Evolutionary conservation across 1,140 invertebrate genomes (phyloP).

Genomic region (Chrysoperla carnea): DNA sequence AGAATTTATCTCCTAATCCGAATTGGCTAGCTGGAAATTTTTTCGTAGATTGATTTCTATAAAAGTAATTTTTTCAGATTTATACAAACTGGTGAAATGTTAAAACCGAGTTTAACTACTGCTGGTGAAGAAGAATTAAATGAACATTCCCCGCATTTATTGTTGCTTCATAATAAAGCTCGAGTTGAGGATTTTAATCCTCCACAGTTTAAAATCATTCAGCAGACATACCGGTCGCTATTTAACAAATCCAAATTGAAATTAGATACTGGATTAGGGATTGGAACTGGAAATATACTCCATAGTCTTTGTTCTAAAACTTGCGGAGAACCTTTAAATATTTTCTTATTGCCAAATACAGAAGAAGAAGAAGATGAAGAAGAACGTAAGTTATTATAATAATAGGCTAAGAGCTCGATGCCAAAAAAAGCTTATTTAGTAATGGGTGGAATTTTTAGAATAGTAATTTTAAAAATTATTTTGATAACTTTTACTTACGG

Average conservation of each 20-base stretch:
- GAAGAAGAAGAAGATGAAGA: constrained; percentile 32
- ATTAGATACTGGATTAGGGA: constrained; percentile 44
- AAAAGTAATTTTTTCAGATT: constrained; percentile 40
- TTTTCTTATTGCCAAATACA: constrained; percentile 51
- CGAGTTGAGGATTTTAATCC: constrained; percentile 49
- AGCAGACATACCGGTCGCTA: constrained; percentile 42
- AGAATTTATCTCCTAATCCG: too few species aligned
- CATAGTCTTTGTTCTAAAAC: constrained; percentile 29
- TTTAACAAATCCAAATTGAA: constrained; percentile 55
- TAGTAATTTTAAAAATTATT: too few species aligned
- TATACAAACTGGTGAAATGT: constrained; percentile 69
- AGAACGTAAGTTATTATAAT: too few species aligned
- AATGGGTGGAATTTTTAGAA: too few species aligned
- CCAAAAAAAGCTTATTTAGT: too few species aligned
- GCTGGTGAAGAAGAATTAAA: constrained; percentile 42
- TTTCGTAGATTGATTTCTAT: too few species aligned
- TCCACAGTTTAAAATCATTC: constrained; percentile 41
- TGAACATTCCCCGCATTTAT: constrained; percentile 57
- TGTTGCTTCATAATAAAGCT: constrained; percentile 62
- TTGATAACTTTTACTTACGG: too few species aligned
- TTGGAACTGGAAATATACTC: constrained; percentile 34
- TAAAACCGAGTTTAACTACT: constrained; percentile 53
- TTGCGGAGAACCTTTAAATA: constrained; percentile 42
- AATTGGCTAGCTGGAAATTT: too few species aligned
- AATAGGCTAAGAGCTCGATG: too few species aligned